phyloP scores from a whole-genome alignment of 2,797 vertebrate genomes.

The Streptopelia turtur region DNA sequence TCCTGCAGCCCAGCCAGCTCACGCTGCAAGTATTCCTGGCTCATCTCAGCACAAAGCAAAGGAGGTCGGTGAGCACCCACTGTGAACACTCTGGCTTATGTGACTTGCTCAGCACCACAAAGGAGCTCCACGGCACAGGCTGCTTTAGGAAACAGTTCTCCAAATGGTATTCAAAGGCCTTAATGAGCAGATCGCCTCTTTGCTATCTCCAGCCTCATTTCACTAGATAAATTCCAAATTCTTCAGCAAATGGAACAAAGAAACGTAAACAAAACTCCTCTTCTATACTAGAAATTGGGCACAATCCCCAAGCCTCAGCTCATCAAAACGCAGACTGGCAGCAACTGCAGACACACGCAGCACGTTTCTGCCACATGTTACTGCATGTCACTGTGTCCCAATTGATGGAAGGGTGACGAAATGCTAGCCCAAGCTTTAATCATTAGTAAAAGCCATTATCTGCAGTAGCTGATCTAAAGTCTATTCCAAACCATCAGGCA shows the following conservation, averaged over 20 bases:
- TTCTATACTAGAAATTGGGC: background rate
- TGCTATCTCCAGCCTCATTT: background rate
- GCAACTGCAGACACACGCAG: background rate
- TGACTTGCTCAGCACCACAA: background rate
- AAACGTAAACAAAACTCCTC: background rate
- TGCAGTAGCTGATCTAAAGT: slow-evolving; percentile 9
- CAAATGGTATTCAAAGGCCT: background rate
- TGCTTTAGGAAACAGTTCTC: background rate
- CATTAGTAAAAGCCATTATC: slow-evolving; percentile 66
- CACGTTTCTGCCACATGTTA: slow-evolving; percentile 17
- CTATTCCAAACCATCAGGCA: slow-evolving; percentile 3
- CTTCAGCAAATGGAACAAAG: background rate
- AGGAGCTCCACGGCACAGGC: background rate
- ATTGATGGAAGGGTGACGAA: slow-evolving; percentile 27
- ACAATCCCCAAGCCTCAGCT: background rate
- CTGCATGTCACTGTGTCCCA: slow-evolving; percentile 34
- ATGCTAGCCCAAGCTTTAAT: slow-evolving; percentile 26
- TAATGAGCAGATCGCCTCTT: background rate
- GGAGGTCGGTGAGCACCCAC: background rate
- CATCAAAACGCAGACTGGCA: background rate
- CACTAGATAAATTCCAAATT: background rate
- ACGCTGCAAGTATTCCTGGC: background rate
- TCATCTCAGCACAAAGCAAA: background rate
- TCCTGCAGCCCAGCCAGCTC: background rate
- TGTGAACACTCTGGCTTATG: background rate